These are phyloP conservation scores for Oscheius myriophilus DNA, from an alignment of 2,888 invertebrate genomes.

Conservation along the genomic window DNA sequence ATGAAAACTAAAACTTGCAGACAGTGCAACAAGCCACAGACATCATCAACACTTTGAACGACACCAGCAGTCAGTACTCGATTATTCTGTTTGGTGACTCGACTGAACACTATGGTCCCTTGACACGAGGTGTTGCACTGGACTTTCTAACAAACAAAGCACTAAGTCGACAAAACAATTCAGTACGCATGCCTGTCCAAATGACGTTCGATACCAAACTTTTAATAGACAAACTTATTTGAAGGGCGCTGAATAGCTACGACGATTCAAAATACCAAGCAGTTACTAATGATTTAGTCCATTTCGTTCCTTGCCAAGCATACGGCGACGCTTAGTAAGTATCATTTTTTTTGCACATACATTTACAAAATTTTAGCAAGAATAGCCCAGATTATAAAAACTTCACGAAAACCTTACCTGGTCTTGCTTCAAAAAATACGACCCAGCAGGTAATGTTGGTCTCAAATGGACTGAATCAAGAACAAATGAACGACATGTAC, in stretches of 20 bases:
- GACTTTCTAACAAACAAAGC: background rate
- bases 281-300: background rate
- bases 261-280: too few species aligned
- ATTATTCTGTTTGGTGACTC: too few species aligned
- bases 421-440: background rate
- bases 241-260: background rate
- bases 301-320: conserved; percentile 18
- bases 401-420: conserved; percentile 1
- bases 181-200: background rate
- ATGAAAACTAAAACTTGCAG: too few species aligned
- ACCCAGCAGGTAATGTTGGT: conserved; percentile 5
- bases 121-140: background rate
- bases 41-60: too few species aligned
- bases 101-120: background rate
- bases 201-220: background rate
- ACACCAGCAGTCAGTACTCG: too few species aligned
- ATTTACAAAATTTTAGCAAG: background rate
- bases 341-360: background rate
- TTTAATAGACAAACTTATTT: background rate
- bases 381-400: background rate
- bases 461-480: background rate
- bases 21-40: too few species aligned
- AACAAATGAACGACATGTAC: too few species aligned
- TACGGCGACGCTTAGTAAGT: background rate
- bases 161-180: background rate